phyloP scores from a whole-genome alignment of 2,888 invertebrate genomes.

The Entomobrya proxima region DNA sequence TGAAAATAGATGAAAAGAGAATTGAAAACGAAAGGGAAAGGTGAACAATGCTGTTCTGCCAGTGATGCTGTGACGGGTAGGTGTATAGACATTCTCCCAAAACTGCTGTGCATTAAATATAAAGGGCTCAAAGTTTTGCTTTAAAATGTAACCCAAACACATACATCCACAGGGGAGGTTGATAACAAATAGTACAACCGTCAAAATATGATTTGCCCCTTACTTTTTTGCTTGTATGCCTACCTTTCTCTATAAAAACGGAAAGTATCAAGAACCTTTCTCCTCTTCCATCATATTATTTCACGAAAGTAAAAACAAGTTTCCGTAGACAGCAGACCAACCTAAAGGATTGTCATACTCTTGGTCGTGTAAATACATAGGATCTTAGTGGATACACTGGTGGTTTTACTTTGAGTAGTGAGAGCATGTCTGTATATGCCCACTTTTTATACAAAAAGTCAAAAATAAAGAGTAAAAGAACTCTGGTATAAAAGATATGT shows the following conservation, averaged over 20 bases:
- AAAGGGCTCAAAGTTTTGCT: no score
- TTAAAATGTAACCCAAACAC: no score
- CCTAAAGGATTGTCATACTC: not conserved
- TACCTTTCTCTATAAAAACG: not conserved
- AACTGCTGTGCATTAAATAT: no score
- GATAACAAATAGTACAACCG: no score
- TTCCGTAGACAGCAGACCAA: constrained; percentile 25
- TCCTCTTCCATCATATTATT: constrained; percentile 13
- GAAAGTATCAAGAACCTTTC: not conserved
- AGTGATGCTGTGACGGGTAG: constrained; percentile 1
- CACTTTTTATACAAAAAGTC: not conserved
- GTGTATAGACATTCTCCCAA: no score
- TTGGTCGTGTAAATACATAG: not conserved
- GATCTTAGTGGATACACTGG: constrained; percentile 16
- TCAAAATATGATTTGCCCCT: no score
- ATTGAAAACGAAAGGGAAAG: constrained; percentile 24
- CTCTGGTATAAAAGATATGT: constrained; percentile 5
- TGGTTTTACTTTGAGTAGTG: constrained; percentile 36
- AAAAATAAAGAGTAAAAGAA: constrained; percentile 12
- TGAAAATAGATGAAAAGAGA: constrained; percentile 36
- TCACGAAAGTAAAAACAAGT: constrained; percentile 35
- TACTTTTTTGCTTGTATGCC: no score
- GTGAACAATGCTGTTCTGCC: constrained; percentile 32
- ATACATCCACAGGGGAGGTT: no score
- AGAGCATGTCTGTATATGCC: not conserved